Percentiles rank a stretch among this genome's conserved stretches.
These are phyloP conservation scores for Enteromius mattozi DNA, from an alignment of 2,797 vertebrate genomes.

Conservation along the genomic window DNA sequence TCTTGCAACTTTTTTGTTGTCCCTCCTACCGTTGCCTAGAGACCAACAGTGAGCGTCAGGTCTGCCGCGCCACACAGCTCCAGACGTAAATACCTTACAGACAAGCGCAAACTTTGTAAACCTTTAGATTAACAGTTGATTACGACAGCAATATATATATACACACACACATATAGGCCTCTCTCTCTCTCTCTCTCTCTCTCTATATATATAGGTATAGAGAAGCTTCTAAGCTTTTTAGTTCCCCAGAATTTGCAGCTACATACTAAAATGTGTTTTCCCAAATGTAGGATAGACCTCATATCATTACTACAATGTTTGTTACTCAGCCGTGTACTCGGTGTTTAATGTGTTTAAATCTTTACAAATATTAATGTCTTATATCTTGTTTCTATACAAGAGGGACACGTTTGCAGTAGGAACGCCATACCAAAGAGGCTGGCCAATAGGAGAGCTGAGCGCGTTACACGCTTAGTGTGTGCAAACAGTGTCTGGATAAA, in stretches of 20 bases:
- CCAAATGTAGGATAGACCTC: background rate
- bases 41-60: constrained; percentile 49
- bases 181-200: too few relatives aligned
- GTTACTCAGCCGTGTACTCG: background rate
- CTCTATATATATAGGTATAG: too few relatives aligned
- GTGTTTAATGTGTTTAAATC: background rate
- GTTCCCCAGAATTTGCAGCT: background rate
- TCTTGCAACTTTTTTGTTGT: constrained; percentile 51
- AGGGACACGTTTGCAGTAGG: constrained; percentile 1
- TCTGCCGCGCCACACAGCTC: background rate
- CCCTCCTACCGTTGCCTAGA: constrained; percentile 66
- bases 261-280: background rate
- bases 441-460: constrained; percentile 39
- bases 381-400: background rate
- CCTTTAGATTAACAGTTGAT: background rate
- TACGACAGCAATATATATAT: too few relatives aligned
- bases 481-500: constrained; percentile 36
- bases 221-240: background rate
- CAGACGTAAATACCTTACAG: background rate
- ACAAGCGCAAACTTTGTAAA: background rate
- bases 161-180: too few relatives aligned
- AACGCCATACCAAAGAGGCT: background rate
- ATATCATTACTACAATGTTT: background rate
- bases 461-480: constrained; percentile 4
- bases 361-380: background rate